Evolutionary conservation across 2,113 vertebrate genomes (phyloP), one percentile per base, ranked within the genome.

Genomic region (Gymnarchus niloticus): DNA sequence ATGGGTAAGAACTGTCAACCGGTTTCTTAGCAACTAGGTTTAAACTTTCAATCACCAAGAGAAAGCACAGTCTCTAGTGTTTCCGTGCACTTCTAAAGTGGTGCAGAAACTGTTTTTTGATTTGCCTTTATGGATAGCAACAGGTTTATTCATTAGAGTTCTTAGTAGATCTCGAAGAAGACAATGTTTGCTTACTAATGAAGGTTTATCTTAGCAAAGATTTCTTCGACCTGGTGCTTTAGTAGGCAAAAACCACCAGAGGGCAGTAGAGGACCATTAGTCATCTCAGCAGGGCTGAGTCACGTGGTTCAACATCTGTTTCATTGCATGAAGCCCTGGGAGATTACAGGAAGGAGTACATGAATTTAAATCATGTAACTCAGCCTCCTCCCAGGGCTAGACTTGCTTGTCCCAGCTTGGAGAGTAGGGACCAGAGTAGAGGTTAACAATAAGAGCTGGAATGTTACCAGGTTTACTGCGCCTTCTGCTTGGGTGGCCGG

Each of bases 251-350:
- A 46, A 28, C 88, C 93, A 91, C 88, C 90, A 93, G 93, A 90
- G 90, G 93, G 7, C 91, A 93, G 91, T 92, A 89, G 86, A 93
- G 88, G 86, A 88, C 88, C 91, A 59, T 12, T 77, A 41, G 89
- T 85, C 44, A 3, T 6, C 21, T 23, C 28, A 73, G 0, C 0
- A 37, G 5, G 85, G 87, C 89, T 89, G 90, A 91, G 89, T 91
- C 90, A 91, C 59, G 87, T 89, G 86, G 88, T 88, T 90, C 89
- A 89, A 88, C 91, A 91, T 93, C 92, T 92, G 92, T 91, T 91
- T 91, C 90, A 85, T 88, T 84, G 90, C 87, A 84, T 86, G 88
- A 89, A 88, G 69, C 88, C 90, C 88, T 83, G 10, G 59, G 88
- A 90, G 88, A 90, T 82, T 89, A 82, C 90, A 90, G 86, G 88